Evolutionary conservation across 1,140 invertebrate species (phyloP), one percentile per base, ranked within the genome.

Genomic region (Aricia agestis): DNA sequence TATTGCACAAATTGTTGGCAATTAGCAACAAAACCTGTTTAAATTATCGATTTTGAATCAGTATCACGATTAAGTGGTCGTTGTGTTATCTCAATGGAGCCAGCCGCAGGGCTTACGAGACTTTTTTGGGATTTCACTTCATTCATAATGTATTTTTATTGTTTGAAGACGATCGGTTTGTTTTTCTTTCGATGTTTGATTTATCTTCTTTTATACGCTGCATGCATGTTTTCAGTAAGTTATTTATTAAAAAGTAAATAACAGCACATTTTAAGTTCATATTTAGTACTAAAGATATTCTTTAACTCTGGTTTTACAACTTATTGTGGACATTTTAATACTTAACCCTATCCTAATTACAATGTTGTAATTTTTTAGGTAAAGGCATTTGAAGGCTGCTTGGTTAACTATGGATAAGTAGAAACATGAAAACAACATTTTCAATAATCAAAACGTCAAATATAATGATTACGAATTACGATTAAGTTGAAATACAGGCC

Each of bases 121-220:
- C 45, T 52, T 52, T 52, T 52, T 52, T 52, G 10, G 45, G 45
- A 36, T 52, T 52, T 52, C 77, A 82, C 82, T 86, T 86, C 87
- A 89, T 89, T 89, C 87, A 89, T 89, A 89, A 89, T 89, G 84
- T 84, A 89, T 83, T 72, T 72, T 72, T 36, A 36, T 36, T 61
- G 58, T 59, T 52, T 52, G 45, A 52, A 15, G 45, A 52, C 45
- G 45, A 52, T 52, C 45, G 9, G 45, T 15, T 52, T 15, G 45
- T 52, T 52, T 52, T 52, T 52, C 45, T 52, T 52, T 52, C 45
- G 13, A 15, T 15, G 45, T 52, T 52, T 52, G 11, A 52, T 52
- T 11, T 52, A 52, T 52, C 45, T 13, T 52, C 45, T 11, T 11
- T 42, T 52, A 15, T 15, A 13, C 45, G 13, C 11, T 13, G 11